Evolutionary conservation across 2,113 vertebrate species (phyloP).

Genomic region (Balaeniceps rex): DNA sequence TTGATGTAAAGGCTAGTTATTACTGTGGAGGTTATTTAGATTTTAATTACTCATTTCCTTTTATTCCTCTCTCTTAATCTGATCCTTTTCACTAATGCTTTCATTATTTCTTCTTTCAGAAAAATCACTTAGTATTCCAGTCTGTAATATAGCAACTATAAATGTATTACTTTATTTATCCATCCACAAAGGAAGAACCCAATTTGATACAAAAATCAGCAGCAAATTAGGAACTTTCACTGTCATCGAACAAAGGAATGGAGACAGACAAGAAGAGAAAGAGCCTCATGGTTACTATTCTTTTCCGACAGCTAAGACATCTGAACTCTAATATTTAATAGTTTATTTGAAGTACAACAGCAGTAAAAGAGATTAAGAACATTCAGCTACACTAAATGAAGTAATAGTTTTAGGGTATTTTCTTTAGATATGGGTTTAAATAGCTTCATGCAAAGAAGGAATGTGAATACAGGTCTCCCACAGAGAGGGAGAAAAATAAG

Average conservation of each 20-base stretch:
- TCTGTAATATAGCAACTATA: background rate
- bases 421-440: background rate
- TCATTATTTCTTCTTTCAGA: background rate
- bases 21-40: background rate
- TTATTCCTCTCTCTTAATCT: background rate
- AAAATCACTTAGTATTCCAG: background rate
- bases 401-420: background rate
- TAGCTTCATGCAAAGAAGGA: background rate
- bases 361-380: background rate
- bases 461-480: background rate
- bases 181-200: background rate
- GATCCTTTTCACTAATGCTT: background rate
- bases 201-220: background rate
- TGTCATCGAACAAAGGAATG: background rate
- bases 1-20: background rate
- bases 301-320: background rate
- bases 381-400: background rate
- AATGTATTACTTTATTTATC: background rate
- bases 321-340: constrained; percentile 1
- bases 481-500: background rate
- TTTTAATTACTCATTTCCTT: background rate
- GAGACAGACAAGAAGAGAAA: background rate
- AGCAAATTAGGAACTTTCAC: background rate
- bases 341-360: background rate
- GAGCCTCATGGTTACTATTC: background rate